phyloP scores from a whole-genome alignment of 1,140 invertebrate genomes.

The Drosophila sp. region DNA sequence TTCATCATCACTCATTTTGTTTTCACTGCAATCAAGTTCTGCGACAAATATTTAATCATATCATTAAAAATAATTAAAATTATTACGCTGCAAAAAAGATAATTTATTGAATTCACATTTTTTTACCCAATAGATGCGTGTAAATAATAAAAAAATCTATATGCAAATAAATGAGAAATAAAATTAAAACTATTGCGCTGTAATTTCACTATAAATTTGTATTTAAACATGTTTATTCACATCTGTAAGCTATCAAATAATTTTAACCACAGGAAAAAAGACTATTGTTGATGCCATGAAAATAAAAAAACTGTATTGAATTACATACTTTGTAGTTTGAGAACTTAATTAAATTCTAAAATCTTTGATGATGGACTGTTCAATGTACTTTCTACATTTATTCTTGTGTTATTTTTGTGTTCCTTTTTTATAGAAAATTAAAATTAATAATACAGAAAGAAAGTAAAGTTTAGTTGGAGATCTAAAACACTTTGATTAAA shows the following conservation, averaged over 20 bases:
- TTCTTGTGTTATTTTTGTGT: no score
- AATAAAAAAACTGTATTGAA: neutral
- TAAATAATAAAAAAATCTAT: slow-evolving; percentile 8
- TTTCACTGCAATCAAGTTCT: slow-evolving; percentile 4
- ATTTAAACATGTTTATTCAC: slow-evolving; percentile 12
- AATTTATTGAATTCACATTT: neutral
- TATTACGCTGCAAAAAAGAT: slow-evolving; percentile 11
- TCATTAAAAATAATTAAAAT: slow-evolving; percentile 31
- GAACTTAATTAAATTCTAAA: neutral
- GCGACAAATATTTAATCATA: slow-evolving; percentile 25
- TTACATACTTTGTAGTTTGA: slow-evolving; percentile 7
- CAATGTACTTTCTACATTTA: no score
- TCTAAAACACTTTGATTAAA: no score
- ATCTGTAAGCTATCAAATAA: neutral
- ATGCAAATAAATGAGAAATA: slow-evolving; percentile 2
- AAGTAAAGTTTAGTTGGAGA: no score
- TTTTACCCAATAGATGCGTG: slow-evolving; percentile 9
- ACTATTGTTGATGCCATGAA: no score
- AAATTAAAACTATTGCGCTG: slow-evolving; percentile 1
- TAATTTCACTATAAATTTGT: slow-evolving; percentile 6
- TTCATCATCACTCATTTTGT: neutral
- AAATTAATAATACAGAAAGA: no score
- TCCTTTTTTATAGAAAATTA: no score
- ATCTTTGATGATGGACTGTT: no score
- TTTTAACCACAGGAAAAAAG: neutral